Evolutionary conservation across 2,888 invertebrate species (phyloP).

Genomic region (Schizotus pectinicornis): DNA sequence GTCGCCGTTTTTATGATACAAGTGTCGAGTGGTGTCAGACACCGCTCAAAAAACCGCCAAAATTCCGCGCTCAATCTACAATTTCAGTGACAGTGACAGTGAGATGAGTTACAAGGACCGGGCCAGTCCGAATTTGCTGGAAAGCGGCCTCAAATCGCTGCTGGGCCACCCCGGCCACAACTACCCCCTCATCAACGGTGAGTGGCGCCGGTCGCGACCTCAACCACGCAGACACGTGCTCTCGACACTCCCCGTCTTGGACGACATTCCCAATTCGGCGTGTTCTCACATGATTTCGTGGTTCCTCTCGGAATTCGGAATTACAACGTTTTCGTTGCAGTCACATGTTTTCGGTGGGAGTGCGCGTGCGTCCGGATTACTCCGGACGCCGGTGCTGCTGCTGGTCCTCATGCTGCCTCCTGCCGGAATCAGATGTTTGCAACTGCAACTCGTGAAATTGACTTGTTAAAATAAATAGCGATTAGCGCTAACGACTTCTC

Average conservation of each 20-base stretch:
- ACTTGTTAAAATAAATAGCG: constrained; percentile 39
- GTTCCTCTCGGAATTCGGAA: too few species aligned
- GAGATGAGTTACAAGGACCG: constrained; percentile 91
- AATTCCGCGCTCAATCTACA: constrained; percentile 58
- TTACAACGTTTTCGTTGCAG: constrained; percentile 9
- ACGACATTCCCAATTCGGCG: not conserved
- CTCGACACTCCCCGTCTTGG: constrained; percentile 28
- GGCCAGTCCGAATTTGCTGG: constrained; percentile 83
- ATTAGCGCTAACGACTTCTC: constrained; percentile 35
- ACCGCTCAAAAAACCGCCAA: constrained; percentile 49
- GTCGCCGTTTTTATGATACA: constrained; percentile 40
- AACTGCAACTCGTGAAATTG: constrained; percentile 30
- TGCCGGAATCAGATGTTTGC: constrained; percentile 25
- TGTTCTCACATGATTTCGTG: too few species aligned
- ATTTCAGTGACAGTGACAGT: constrained; percentile 62
- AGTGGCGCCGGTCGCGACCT: constrained; percentile 48
- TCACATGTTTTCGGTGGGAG: constrained; percentile 46
- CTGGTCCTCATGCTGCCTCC: constrained; percentile 21
- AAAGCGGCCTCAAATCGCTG: constrained; percentile 86
- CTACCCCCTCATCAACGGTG: constrained; percentile 79
- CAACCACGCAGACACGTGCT: constrained; percentile 20
- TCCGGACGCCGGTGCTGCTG: not conserved
- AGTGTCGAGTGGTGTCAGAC: constrained; percentile 39
- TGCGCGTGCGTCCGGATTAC: constrained; percentile 32
- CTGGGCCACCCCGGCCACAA: constrained; percentile 83